A percentile compares a stretch with the other conserved stretches of the same genome.
Conservation (phyloP, 1,140 invertebrate species). For the Temnothorax nylanderi region DNA sequence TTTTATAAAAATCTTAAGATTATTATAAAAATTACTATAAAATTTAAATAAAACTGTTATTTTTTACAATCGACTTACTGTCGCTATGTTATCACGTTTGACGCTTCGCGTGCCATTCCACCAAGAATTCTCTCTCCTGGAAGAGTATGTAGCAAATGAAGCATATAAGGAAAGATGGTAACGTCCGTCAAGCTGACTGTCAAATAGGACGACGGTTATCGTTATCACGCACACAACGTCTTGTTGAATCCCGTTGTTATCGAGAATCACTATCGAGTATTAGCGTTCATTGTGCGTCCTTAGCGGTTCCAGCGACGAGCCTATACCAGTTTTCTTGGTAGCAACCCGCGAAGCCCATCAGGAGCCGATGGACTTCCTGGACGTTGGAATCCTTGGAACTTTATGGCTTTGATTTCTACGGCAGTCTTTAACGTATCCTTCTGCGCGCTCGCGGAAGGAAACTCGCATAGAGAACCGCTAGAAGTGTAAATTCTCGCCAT, state of each 20-base stretch:
- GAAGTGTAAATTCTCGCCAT: slow-evolving; percentile 29
- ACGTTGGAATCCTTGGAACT: slow-evolving; percentile 47
- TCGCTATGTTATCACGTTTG: background rate
- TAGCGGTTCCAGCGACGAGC: slow-evolving; percentile 30
- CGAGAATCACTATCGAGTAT: slow-evolving; percentile 12
- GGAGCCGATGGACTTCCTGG: slow-evolving; percentile 25
- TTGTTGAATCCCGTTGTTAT: background rate
- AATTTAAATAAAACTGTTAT: background rate
- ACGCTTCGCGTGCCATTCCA: background rate
- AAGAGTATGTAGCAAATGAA: background rate
- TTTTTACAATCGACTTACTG: background rate
- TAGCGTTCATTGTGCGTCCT: slow-evolving; percentile 27
- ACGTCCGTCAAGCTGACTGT: background rate
- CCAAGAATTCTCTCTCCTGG: background rate
- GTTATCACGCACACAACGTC: slow-evolving; percentile 7
- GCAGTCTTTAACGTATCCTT: background rate
- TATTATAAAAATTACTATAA: background rate
- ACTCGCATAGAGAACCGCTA: background rate
- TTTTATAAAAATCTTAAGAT: background rate
- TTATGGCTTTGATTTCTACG: slow-evolving; percentile 33
- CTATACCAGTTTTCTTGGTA: slow-evolving; percentile 18
- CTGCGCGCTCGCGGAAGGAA: background rate
- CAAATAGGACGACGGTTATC: background rate
- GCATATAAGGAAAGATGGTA: background rate
- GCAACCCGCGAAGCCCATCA: background rate